Conservation (phyloP, 2,797 vertebrate species). For the Rhodeus uyekii region DNA sequence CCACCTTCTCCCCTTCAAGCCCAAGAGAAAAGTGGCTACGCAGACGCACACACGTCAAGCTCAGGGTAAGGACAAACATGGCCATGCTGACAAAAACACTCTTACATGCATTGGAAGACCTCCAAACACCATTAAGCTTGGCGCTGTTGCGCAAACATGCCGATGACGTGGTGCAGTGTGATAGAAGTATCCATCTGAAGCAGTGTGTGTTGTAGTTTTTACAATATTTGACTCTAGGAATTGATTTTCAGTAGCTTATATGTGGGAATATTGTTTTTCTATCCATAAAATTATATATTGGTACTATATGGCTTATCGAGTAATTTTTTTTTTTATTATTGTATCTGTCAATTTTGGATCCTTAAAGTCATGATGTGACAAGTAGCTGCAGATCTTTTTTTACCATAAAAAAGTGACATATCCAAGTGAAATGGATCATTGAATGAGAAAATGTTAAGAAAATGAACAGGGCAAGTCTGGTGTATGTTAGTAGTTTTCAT, state of each 20-base stretch:
- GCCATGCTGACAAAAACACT: not conserved
- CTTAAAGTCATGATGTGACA: not conserved
- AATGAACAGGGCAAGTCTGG: not conserved
- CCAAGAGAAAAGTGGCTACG: constrained; percentile 96
- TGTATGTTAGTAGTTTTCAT: not conserved
- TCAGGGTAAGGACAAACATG: constrained; percentile 78
- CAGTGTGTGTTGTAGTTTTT: not conserved
- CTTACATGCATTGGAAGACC: not conserved
- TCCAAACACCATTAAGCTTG: not conserved
- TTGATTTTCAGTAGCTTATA: not conserved
- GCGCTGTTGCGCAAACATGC: not conserved
- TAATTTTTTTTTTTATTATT: not conserved
- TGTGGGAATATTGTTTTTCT: not conserved
- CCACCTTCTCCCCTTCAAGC: constrained; percentile 84
- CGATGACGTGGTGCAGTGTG: not conserved
- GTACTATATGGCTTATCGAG: not conserved
- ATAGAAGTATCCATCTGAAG: not conserved
- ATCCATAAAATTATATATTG: not conserved
- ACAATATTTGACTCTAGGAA: not conserved
- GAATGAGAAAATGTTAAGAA: not conserved
- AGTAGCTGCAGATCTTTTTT: not conserved
- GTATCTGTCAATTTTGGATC: not conserved
- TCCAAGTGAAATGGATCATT: not conserved
- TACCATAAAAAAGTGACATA: not conserved
- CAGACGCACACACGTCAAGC: constrained; percentile 94